Evolutionary conservation across 2,113 vertebrate genomes (phyloP).

Genomic region (Tretioscincus oriximinensis): DNA sequence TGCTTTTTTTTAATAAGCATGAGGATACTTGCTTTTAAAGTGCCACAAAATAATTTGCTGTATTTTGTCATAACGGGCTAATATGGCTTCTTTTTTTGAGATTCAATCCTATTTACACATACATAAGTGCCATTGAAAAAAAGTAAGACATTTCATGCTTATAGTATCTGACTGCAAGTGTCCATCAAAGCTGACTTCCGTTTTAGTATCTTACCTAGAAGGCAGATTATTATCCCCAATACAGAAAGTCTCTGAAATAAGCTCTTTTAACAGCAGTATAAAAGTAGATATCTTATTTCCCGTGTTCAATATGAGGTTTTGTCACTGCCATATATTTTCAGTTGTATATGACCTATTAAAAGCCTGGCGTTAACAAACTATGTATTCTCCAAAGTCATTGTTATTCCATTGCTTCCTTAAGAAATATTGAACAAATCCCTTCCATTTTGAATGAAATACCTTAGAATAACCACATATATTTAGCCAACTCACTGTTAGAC

Average conservation of each 20-base stretch:
- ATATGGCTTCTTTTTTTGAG: background rate
- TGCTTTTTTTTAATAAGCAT: background rate
- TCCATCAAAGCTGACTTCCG: background rate
- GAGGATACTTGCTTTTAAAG: background rate
- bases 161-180: background rate
- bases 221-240: background rate
- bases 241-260: background rate
- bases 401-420: background rate
- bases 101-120: background rate
- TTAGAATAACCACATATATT: background rate
- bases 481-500: background rate
- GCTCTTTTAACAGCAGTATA: background rate
- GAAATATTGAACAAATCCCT: background rate
- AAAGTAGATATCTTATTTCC: background rate
- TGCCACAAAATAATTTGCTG: background rate
- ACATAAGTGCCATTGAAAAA: background rate
- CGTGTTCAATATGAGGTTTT: background rate
- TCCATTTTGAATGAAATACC: slow-evolving; percentile 28
- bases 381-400: slow-evolving; percentile 6
- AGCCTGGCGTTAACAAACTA: background rate
- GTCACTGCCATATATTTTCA: background rate
- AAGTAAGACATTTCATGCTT: background rate
- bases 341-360: background rate
- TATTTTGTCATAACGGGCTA: background rate
- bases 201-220: too few relatives aligned